Evolutionary conservation across 2,888 invertebrate genomes (phyloP), one percentile per base, ranked within the genome.

Genomic region (Odontocerum albicorne): DNA sequence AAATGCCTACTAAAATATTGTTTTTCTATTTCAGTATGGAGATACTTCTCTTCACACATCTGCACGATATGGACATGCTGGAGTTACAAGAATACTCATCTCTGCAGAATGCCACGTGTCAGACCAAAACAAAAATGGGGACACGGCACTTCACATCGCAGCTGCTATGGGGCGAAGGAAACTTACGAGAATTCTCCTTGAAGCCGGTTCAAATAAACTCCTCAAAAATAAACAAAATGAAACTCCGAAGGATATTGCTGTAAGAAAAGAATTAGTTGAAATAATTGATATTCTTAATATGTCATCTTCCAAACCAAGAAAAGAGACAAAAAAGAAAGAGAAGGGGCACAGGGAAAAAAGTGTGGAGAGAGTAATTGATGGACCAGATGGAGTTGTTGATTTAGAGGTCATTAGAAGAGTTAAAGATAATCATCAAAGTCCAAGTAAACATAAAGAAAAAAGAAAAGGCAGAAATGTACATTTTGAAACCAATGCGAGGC

Each of bases 41-140:
- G 96, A 96, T 70, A 94, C 96, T 0, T 87, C 96, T 0, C 79
- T 97, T 19, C 96, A 97, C 72, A 96, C 96, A 2, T 91, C 95
- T 1, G 93, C 95, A 3, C 83, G 96, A 16, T 96, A 97, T 71
- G 96, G 96, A 0, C 97, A 97, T 74, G 96, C 96, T 0, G 96
- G 96, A 2, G 96, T 96, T 57, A 91, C 95, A 0, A 82, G 96
- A 49, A 96, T 97, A 65, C 83, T 97, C 49, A 87, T 97, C 63
- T 95, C 95, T 31, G 96, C 95, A 0, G 83, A 88, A 64, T 90
- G 92, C 69, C 83, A 87, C 63, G 87, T 91, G 49, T 89, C 91
- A 55, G 91, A 92, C 66, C 90, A 91, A 66, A 97, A 97, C 71
- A 92, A 96, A 80, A 97, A 97, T 74, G 95, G 95, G 0, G 96